phyloP scores from a whole-genome alignment of 2,113 vertebrate species.

The Leuciscus idus region DNA sequence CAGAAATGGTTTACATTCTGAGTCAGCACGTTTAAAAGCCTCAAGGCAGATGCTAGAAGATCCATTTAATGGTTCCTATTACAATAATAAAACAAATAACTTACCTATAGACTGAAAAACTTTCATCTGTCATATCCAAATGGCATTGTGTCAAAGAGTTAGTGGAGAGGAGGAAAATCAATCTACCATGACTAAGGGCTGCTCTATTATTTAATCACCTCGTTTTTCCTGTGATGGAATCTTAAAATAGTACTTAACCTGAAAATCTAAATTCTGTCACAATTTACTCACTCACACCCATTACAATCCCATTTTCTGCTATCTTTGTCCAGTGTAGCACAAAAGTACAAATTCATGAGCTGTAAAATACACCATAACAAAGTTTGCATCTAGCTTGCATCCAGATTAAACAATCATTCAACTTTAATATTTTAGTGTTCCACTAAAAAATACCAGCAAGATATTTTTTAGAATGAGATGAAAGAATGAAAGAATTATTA shows the following conservation, averaged over 20 bases:
- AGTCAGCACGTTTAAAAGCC: not conserved
- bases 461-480: not conserved
- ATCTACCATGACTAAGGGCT: constrained; percentile 2
- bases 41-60: not conserved
- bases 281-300: not conserved
- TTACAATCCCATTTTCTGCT: not conserved
- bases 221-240: not conserved
- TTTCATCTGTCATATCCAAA: constrained; percentile 14
- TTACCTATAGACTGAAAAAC: constrained; percentile 12
- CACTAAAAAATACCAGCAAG: not conserved
- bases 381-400: not conserved
- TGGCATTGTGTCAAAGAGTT: constrained; percentile 12
- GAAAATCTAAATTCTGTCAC: not conserved
- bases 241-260: not conserved
- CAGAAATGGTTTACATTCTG: not conserved
- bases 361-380: not conserved
- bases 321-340: not conserved
- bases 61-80: constrained; percentile 6
- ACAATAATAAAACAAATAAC: constrained; percentile 39
- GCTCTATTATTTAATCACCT: constrained; percentile 23
- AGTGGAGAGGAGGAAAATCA: constrained; percentile 15
- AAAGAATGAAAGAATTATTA: no score
- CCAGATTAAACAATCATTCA: not conserved
- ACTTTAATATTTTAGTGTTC: not conserved
- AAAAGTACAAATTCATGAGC: not conserved